A percentile compares a stretch with the other conserved stretches of the same genome.
Conservation (phyloP, 2,888 invertebrate genomes). For the Neoitamus cyanurus region DNA sequence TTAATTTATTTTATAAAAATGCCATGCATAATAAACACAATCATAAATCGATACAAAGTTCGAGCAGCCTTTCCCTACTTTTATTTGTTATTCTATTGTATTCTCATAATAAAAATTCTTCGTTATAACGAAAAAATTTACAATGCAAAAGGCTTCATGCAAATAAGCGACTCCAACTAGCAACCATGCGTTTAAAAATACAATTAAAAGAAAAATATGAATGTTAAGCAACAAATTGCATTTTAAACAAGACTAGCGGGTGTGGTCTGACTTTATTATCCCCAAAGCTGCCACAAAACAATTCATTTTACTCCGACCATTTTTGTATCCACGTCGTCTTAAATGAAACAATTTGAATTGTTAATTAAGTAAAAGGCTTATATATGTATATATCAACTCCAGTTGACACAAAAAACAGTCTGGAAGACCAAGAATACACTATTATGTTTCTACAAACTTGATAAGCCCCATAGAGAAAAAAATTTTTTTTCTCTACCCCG, state of each 20-base stretch:
- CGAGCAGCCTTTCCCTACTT: no score
- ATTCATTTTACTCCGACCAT: constrained; percentile 3
- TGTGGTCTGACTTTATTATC: not conserved
- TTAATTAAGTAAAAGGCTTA: constrained; percentile 34
- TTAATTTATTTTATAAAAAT: no score
- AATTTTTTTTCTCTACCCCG: not conserved
- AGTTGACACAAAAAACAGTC: not conserved
- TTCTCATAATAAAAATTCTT: not conserved
- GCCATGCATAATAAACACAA: no score
- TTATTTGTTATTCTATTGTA: no score
- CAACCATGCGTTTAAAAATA: not conserved
- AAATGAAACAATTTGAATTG: not conserved
- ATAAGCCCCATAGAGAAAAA: not conserved
- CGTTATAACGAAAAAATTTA: not conserved
- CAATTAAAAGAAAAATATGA: not conserved
- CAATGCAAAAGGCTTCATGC: not conserved
- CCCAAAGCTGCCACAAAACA: not conserved
- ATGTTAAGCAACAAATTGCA: not conserved
- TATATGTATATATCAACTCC: not conserved
- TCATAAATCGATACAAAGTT: no score
- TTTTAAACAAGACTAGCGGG: not conserved
- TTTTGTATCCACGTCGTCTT: not conserved
- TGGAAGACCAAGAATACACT: not conserved
- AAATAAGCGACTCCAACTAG: not conserved
- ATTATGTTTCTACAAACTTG: not conserved